Conservation (phyloP, 2,113 vertebrate species). For the Grantiella picta region DNA sequence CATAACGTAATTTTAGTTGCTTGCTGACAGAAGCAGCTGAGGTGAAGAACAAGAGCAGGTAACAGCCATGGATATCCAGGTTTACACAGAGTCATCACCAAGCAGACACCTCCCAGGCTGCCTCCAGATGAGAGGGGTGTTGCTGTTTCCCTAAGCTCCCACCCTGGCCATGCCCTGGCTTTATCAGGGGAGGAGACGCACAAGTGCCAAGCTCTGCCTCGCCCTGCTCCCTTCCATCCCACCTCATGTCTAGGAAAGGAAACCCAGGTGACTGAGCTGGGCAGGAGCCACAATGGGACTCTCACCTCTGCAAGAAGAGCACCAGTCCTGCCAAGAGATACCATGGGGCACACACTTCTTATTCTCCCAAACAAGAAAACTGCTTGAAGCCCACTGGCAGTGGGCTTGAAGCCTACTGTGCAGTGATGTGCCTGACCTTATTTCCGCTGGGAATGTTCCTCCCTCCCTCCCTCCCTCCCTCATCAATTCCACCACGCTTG, state of each 20-base stretch:
- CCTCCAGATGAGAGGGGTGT: accelerated
- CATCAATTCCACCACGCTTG: not conserved
- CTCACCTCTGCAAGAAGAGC: not conserved
- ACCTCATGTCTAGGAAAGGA: not conserved
- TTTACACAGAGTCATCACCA: not conserved
- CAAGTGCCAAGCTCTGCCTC: not conserved
- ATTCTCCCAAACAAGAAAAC: not conserved
- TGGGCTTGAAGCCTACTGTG: not conserved
- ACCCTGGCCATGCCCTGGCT: not conserved
- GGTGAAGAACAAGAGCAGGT: not conserved
- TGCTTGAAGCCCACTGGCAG: not conserved
- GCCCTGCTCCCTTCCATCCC: not conserved
- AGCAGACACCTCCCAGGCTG: not conserved
- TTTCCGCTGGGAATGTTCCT: conserved; percentile 6
- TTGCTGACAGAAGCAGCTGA: not conserved
- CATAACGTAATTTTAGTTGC: not conserved
- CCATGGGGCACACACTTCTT: accelerated
- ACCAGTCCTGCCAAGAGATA: not conserved
- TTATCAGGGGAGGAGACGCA: not conserved
- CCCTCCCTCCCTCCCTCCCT: not conserved
- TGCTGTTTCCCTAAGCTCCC: not conserved
- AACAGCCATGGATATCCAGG: not conserved
- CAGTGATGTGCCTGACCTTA: not conserved
- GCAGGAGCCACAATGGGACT: not conserved
- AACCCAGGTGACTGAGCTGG: not conserved